Conservation (phyloP, 2,888 invertebrate species). For the Limnephilus rhombicus region DNA sequence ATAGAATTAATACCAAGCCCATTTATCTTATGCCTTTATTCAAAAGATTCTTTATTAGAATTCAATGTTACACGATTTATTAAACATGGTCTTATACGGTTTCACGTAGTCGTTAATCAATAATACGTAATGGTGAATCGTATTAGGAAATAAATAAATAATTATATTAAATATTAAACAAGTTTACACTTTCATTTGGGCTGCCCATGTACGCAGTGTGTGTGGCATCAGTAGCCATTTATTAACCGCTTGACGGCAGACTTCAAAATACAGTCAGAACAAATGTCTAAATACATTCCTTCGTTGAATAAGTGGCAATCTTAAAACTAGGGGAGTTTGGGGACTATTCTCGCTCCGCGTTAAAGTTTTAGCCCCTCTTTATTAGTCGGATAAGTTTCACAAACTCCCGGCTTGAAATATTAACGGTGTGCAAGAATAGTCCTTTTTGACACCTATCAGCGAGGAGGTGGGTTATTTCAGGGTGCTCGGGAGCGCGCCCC, state of each 20-base stretch:
- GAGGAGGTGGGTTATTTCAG: conserved; percentile 26
- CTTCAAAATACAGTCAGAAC: conserved; percentile 62
- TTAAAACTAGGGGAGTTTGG: conserved; percentile 7
- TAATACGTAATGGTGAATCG: neutral
- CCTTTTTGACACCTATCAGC: conserved; percentile 37
- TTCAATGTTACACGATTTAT: neutral
- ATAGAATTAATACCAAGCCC: neutral
- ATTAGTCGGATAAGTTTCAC: neutral
- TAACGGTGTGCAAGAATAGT: conserved; percentile 30
- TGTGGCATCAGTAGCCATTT: conserved; percentile 53
- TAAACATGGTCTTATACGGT: neutral
- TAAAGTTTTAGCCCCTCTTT: neutral
- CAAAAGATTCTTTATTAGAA: neutral
- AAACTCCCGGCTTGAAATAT: neutral
- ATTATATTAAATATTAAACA: conserved; percentile 18
- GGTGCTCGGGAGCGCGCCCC: conserved; percentile 28
- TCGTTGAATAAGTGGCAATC: conserved; percentile 33
- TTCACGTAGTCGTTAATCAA: conserved; percentile 11
- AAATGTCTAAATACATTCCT: conserved; percentile 62
- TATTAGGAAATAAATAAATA: conserved; percentile 3
- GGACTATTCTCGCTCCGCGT: conserved; percentile 19
- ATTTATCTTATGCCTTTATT: neutral
- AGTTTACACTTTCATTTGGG: conserved; percentile 20
- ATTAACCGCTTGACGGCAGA: conserved; percentile 55
- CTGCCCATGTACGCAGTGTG: conserved; percentile 35